phyloP scores from a whole-genome alignment of 2,888 invertebrate species.

The Congeria kusceri region DNA sequence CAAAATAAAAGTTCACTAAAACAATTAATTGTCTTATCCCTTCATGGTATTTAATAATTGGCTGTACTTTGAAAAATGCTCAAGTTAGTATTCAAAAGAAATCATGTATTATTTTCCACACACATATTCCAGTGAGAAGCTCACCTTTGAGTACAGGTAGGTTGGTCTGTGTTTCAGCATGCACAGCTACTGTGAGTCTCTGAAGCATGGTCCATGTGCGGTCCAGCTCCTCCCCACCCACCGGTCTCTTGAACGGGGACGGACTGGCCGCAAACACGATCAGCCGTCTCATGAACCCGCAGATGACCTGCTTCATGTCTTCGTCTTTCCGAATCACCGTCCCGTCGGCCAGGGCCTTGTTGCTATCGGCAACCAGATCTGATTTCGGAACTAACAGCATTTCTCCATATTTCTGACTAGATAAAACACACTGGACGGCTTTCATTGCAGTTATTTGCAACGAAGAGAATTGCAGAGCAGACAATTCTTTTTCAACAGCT shows the following conservation, averaged over 20 bases:
- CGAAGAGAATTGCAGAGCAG: conserved; percentile 78
- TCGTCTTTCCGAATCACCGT: conserved; percentile 77
- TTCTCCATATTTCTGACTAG: conserved; percentile 87
- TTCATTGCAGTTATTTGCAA: conserved; percentile 88
- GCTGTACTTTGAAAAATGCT: too few species aligned
- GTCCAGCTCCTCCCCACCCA: conserved; percentile 83
- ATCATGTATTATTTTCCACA: too few species aligned
- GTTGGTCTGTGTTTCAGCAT: conserved; percentile 80
- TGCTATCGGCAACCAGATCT: conserved; percentile 69
- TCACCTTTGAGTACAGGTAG: conserved; percentile 51
- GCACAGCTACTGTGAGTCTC: conserved; percentile 81
- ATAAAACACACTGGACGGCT: conserved; percentile 87
- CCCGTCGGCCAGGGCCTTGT: conserved; percentile 75
- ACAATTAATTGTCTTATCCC: too few species aligned
- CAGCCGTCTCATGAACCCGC: conserved; percentile 82
- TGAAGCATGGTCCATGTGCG: conserved; percentile 83
- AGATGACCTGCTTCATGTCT: conserved; percentile 74
- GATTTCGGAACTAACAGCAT: conserved; percentile 87
- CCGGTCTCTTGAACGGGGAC: conserved; percentile 80
- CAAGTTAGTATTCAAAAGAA: too few species aligned
- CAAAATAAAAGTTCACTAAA: too few species aligned
- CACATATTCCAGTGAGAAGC: too few species aligned
- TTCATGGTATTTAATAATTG: too few species aligned
- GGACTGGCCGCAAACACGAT: conserved; percentile 81
- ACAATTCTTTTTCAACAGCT: conserved; percentile 39